These are phyloP conservation scores for Dipodomys ordii DNA, from an alignment of 2,113 vertebrate species.

Conservation along the genomic window DNA sequence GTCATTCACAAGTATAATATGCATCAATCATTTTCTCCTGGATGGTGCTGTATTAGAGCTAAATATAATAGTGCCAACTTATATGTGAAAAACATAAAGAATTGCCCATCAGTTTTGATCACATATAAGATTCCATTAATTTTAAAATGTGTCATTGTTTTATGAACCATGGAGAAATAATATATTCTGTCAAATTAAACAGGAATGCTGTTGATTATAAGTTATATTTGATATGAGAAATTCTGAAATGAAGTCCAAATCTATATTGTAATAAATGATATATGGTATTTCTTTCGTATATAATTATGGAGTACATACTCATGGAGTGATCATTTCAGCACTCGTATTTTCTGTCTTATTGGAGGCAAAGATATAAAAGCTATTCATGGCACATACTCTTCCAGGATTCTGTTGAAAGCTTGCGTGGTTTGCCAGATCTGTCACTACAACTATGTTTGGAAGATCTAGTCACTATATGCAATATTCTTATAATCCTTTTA, in stretches of 20 bases:
- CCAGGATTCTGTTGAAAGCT: not conserved
- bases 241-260: not conserved
- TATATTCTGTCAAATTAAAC: not conserved
- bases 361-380: not conserved
- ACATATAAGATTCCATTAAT: not conserved
- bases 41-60: not conserved
- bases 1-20: conserved; percentile 4
- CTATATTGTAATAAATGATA: not conserved
- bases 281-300: not conserved
- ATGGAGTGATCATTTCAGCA: not conserved
- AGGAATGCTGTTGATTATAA: not conserved
- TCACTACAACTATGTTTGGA: not conserved
- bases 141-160: not conserved
- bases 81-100: not conserved
- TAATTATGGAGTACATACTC: not conserved
- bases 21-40: conserved; percentile 32
- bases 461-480: too few relatives aligned
- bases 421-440: not conserved
- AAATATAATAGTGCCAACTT: not conserved
- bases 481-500: not conserved
- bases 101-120: not conserved
- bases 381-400: not conserved
- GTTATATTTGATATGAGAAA: conserved; percentile 10
- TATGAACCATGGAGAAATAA: not conserved
- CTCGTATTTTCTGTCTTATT: not conserved